A percentile compares a stretch with the other conserved stretches of the same genome.
phyloP scores from a whole-genome alignment of 2,888 invertebrate genomes.

The Deroplatys truncata region DNA sequence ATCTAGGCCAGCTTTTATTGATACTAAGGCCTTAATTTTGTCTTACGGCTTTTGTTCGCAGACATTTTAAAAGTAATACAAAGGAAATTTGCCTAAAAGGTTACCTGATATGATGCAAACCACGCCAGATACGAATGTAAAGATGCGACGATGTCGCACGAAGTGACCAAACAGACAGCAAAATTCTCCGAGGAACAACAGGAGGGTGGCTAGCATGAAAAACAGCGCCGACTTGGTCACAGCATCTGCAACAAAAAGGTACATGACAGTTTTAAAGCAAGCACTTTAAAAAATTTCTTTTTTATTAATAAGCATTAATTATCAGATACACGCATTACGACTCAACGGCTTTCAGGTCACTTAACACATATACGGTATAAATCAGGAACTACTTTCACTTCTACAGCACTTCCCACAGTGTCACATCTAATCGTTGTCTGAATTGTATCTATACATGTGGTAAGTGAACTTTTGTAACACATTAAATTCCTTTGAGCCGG shows the following conservation, averaged over 20 bases:
- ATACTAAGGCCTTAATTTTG: too few species aligned
- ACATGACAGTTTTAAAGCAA: not conserved
- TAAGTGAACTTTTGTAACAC: too few species aligned
- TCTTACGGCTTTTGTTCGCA: too few species aligned
- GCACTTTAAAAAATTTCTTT: not conserved
- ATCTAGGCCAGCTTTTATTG: too few species aligned
- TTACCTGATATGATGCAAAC: constrained; percentile 84
- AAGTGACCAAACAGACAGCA: constrained; percentile 79
- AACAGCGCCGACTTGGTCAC: constrained; percentile 82
- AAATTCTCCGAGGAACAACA: constrained; percentile 73
- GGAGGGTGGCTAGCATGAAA: constrained; percentile 69
- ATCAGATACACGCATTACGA: not conserved
- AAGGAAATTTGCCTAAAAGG: not conserved
- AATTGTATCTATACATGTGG: too few species aligned
- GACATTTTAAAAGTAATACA: too few species aligned
- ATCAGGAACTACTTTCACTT: too few species aligned
- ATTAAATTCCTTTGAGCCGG: too few species aligned
- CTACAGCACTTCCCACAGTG: too few species aligned
- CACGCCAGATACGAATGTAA: constrained; percentile 81
- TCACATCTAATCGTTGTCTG: too few species aligned
- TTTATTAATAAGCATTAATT: not conserved
- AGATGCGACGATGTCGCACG: constrained; percentile 66
- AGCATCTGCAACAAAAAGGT: constrained; percentile 63
- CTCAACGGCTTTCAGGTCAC: too few species aligned
- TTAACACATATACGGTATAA: too few species aligned